These are phyloP conservation scores for Carassius gibelio DNA, from an alignment of 2,113 vertebrate species.

Conservation along the genomic window DNA sequence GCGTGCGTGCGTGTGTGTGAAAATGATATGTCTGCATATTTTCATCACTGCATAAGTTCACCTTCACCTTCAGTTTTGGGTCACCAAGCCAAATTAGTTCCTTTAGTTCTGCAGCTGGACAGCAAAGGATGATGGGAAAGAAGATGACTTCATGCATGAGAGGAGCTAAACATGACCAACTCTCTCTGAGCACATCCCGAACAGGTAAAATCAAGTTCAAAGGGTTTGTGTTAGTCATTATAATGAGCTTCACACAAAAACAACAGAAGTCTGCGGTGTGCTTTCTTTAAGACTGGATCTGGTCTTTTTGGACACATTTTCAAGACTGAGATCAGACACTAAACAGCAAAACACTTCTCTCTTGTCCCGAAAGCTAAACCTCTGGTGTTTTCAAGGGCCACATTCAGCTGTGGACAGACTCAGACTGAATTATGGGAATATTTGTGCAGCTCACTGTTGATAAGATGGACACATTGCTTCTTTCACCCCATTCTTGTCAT, in stretches of 20 bases:
- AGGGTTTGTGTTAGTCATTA: background rate
- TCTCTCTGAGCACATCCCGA: background rate
- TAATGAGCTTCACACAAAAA: background rate
- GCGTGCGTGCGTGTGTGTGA: no score
- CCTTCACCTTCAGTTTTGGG: background rate
- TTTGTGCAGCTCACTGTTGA: constrained; percentile 56
- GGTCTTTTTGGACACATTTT: background rate
- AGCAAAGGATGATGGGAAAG: constrained; percentile 46
- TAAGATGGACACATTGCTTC: constrained; percentile 58
- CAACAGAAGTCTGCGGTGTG: background rate
- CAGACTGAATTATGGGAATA: constrained; percentile 64
- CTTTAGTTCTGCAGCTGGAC: constrained; percentile 59
- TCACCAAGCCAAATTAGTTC: constrained; percentile 48
- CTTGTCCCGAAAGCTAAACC: background rate
- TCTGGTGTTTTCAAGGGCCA: constrained; percentile 58
- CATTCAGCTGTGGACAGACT: constrained; percentile 64
- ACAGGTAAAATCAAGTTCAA: background rate
- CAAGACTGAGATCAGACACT: background rate
- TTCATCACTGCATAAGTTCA: background rate
- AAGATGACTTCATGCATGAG: constrained; percentile 37
- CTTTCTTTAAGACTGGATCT: background rate
- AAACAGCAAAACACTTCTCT: background rate
- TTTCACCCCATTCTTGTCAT: background rate
- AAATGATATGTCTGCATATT: no score
- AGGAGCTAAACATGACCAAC: background rate